Percentiles rank a stretch among this genome's conserved stretches.
phyloP scores from a whole-genome alignment of 2,797 vertebrate species.

The Chromobotia macracanthus region DNA sequence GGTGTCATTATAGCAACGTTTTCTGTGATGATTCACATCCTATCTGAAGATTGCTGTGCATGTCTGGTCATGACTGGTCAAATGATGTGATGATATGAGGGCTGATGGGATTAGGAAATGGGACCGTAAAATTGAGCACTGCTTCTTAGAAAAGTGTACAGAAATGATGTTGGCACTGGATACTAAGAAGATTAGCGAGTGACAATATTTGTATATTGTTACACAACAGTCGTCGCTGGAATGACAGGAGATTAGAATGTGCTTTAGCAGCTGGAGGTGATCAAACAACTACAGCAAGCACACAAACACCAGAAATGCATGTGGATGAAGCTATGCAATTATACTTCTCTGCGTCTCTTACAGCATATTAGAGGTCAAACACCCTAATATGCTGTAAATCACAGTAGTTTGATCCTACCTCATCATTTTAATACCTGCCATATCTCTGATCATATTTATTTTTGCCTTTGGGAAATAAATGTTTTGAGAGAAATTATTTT shows the following conservation, averaged over 20 bases:
- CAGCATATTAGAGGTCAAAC: background rate
- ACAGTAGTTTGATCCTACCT: conserved; percentile 4
- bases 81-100: conserved; percentile 22
- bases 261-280: background rate
- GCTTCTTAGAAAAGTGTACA: conserved; percentile 30
- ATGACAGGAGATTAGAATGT: conserved; percentile 35
- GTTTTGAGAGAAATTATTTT: too few species aligned
- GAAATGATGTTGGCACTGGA: conserved; percentile 33
- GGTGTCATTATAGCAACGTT: conserved; percentile 13
- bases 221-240: conserved; percentile 25
- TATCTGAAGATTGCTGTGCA: conserved; percentile 1
- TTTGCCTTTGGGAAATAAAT: too few species aligned
- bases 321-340: background rate
- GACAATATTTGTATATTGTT: conserved; percentile 34
- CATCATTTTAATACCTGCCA: background rate
- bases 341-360: conserved; percentile 5
- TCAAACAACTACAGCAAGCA: background rate
- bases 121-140: conserved; percentile 16
- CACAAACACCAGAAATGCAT: conserved; percentile 2
- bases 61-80: conserved; percentile 33
- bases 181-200: conserved; percentile 46
- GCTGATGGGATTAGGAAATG: conserved; percentile 39
- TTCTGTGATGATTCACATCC: conserved; percentile 16
- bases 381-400: background rate
- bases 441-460: too few species aligned